Evolutionary conservation across 2,797 vertebrate species (phyloP), one percentile per base, ranked within the genome.

Genomic region (Acridotheres tristis): DNA sequence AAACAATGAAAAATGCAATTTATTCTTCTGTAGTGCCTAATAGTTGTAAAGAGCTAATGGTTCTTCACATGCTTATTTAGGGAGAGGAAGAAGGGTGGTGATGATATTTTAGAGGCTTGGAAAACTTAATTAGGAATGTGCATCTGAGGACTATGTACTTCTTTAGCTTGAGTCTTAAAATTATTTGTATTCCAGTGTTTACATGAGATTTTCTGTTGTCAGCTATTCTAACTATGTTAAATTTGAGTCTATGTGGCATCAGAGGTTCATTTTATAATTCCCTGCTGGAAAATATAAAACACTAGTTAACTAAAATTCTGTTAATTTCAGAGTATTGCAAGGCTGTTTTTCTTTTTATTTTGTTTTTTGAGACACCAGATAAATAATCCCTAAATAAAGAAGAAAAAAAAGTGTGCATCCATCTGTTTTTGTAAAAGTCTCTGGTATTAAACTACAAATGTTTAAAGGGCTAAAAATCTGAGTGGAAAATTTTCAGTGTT

Each of bases 361-460:
- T 27, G 5, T 38, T 40, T 73, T 40, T 40, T 5, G 13, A 81
- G 43, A 30, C 3, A 36, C 4, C 3, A 65, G 63, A 89, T 25
- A n/a, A 40, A 40, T 10, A 40, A 43, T 57, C 15, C 1, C 2
- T 22, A 50, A 68, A 68, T 48, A 57, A 82, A 47, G 6, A 40
- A 88, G 43, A 30, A 59, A 27, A 23, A 2, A 7, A 3, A 22
- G 5, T 34, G 4, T 29, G 2, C 22, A 3, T 36, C 8, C 1
- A 1, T 67, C 13, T 66, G 11, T 21, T 54, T 65, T 20, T 63
- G 5, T 66, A 26, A 45, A 80, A 87, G 5, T 17, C 4, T 58
- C 5, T 62, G 15, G 15, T 74, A 58, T 42, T 58, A 42, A 65
- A 34, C 4, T 47, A 3, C 29, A 88, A 69, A 29, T 63, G 10